Base-by-base conservation (phyloP, 2,888 invertebrate species). In the Hymenopus coronatus region DNA sequence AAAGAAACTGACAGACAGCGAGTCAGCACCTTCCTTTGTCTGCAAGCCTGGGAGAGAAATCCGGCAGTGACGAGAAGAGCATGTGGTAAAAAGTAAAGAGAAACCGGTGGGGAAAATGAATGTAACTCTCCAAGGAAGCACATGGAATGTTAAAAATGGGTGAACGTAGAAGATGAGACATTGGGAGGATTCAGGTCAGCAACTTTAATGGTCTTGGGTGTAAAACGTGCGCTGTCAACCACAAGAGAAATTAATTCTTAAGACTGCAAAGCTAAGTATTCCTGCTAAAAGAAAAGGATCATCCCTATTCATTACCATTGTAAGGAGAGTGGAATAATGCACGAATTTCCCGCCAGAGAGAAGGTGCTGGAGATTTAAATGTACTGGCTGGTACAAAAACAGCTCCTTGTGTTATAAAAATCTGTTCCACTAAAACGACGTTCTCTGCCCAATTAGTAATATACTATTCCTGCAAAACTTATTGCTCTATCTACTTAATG, bases 1-100 rank as follows among this genome's bases (percentile, higher is more conserved):
- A 82, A 46, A 85, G 84, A 82, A 81, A 84, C 88, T 81, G 83
- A 83, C 83, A 84, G 81, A 84, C 70, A 83, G 70, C 70, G 82
- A 88, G 88, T 88, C 88, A 88, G 88, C 88, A 40, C 88, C 85
- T 88, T 85, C 40, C 28, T 46, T 82, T 88, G 88, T 85, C 85
- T 40, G 82, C 25, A 27, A 70, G 85, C 85, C 6, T 70, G 54
- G 54, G 54, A 70, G 54, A 70, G 54, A 70, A 70, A 70, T 70
- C 54, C 54, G 20, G 54, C 8, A 70, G 54, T 70, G 54, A 70
- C 54, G 54, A 70, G 54, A 70, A 70, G 40, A 40, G 54, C 3
- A 70, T 70, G 54, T 70, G 54, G 54, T 70, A 70, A 70, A 70
- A 70, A 70, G 54, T 70, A 70, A 70, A 70, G 54, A 20, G 54